A percentile compares a stretch with the other conserved stretches of the same genome.
Conservation (phyloP, 2,113 vertebrate genomes). For the Furnarius figulus region DNA sequence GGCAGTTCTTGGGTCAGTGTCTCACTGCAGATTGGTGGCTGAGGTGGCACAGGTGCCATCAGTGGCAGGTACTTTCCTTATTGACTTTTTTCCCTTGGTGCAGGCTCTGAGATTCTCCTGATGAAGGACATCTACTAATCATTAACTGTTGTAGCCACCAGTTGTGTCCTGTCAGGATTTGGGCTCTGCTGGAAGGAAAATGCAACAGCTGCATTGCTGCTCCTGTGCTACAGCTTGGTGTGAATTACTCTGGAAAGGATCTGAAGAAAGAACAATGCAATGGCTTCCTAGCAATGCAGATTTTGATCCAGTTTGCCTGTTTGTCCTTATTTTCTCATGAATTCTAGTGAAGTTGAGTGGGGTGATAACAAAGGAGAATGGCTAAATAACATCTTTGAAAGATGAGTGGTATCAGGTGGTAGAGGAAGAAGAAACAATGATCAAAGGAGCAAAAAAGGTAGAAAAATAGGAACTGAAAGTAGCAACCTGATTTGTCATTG, state of each 20-base stretch:
- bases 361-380: background rate
- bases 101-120: background rate
- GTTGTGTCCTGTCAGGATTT: background rate
- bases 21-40: background rate
- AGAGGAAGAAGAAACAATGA: background rate
- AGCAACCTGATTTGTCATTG: background rate
- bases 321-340: background rate
- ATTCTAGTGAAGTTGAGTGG: background rate
- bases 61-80: background rate
- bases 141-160: background rate
- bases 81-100: background rate
- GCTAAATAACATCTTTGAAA: background rate
- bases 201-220: background rate
- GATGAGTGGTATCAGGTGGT: background rate
- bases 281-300: background rate
- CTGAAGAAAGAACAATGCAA: background rate
- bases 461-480: background rate
- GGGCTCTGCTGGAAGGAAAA: background rate
- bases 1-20: background rate
- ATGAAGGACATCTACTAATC: background rate
- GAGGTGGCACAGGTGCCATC: background rate
- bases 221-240: background rate
- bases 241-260: background rate
- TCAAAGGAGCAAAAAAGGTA: fast-evolving
- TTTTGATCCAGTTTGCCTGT: background rate